Evolutionary conservation across 2,797 vertebrate genomes (phyloP).

Genomic region (Mormyrops boulengeri): DNA sequence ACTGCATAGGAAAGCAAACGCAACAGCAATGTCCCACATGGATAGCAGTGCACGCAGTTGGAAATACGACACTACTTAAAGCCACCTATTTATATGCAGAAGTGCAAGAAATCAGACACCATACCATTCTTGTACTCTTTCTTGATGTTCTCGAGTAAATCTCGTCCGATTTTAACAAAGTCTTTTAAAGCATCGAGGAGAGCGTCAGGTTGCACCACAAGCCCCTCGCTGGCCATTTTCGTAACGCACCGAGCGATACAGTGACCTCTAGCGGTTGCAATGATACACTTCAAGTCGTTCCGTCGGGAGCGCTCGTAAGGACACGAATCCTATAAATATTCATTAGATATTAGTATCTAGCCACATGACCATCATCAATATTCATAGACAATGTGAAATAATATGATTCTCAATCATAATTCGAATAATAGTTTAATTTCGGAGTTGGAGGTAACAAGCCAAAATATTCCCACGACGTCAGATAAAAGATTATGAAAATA

Average conservation of each 20-base stretch:
- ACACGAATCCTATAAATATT: neutral
- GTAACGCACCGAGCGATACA: neutral
- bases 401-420: neutral
- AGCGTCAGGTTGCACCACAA: neutral
- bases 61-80: neutral
- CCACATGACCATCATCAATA: neutral
- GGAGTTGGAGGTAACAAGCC: neutral
- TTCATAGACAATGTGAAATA: neutral
- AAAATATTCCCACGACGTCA: neutral
- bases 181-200: slow-evolving; percentile 25
- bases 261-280: neutral
- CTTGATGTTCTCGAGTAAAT: slow-evolving; percentile 18
- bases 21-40: neutral
- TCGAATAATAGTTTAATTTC: neutral
- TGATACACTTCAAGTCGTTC: neutral
- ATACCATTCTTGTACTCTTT: slow-evolving; percentile 23
- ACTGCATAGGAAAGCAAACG: neutral
- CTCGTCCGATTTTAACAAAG: slow-evolving; percentile 9
- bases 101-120: neutral
- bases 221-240: neutral
- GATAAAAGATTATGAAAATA: neutral
- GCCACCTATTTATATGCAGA: neutral
- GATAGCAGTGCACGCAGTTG: neutral
- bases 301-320: neutral
- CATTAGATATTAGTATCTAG: neutral